Evolutionary conservation across 2,888 invertebrate genomes (phyloP).

Genomic region (Nomada lathburiana): DNA sequence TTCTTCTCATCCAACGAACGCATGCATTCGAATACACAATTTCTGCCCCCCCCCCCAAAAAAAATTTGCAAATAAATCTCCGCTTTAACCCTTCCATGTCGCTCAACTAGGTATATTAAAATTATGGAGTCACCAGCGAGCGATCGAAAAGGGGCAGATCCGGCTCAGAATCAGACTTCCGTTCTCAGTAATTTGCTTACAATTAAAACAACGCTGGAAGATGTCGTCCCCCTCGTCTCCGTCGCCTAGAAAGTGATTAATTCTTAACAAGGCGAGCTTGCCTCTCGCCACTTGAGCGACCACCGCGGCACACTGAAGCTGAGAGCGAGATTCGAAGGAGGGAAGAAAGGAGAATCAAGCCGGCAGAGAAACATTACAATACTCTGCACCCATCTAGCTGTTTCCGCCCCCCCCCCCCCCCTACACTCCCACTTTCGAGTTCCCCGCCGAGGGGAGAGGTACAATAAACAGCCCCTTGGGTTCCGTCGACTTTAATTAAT

Average conservation of each 20-base stretch:
- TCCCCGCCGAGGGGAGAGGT: constrained; percentile 50
- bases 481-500: constrained; percentile 82
- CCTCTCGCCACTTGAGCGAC: constrained; percentile 57
- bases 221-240: constrained; percentile 23
- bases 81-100: no score
- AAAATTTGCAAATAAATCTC: no score
- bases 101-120: no score
- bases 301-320: constrained; percentile 40
- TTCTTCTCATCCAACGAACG: no score
- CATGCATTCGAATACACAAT: no score
- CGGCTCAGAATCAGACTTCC: background rate
- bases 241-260: constrained; percentile 70
- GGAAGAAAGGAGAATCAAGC: constrained; percentile 12
- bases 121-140: no score
- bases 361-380: constrained; percentile 58
- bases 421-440: constrained; percentile 8
- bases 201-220: constrained; percentile 70
- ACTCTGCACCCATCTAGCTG: constrained; percentile 43
- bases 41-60: no score
- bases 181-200: constrained; percentile 65
- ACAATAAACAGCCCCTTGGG: constrained; percentile 73
- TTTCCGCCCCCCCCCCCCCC: background rate
- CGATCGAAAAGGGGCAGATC: no score
- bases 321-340: constrained; percentile 28
- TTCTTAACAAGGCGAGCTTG: constrained; percentile 71